Percentiles rank a stretch among this genome's conserved stretches.
Conservation (phyloP, 1,140 invertebrate species). For the Nasonia vitripennis region DNA sequence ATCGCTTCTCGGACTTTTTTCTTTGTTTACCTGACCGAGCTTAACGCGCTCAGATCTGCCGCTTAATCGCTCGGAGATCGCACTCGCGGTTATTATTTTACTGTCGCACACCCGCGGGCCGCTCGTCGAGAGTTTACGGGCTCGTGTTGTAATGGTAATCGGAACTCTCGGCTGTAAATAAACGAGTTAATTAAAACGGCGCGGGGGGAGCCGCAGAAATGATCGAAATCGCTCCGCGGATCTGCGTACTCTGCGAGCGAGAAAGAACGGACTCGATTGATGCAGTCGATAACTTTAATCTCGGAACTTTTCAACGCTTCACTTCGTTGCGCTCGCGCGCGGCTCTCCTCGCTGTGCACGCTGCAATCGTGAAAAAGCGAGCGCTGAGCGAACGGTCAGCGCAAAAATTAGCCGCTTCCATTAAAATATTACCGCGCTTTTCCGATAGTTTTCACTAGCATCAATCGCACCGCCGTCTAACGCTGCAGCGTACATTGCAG, state of each 20-base stretch:
- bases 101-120: background rate
- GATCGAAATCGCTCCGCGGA: no score
- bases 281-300: background rate
- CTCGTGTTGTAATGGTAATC: no score
- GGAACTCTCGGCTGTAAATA: no score
- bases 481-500: no score
- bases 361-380: background rate
- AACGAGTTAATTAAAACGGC: no score
- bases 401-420: background rate
- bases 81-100: background rate
- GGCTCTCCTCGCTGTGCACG: background rate
- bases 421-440: slow-evolving; percentile 27
- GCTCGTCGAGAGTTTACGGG: no score
- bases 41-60: no score
- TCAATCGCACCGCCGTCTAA: no score
- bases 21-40: background rate
- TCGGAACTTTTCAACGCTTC: slow-evolving; percentile 1
- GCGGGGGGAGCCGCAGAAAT: no score
- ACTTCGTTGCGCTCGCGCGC: background rate
- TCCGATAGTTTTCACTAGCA: background rate
- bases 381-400: background rate
- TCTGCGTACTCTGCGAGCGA: background rate
- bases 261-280: background rate
- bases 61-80: no score
- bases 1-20: slow-evolving; percentile 20